Conservation (phyloP, 1,140 invertebrate genomes). For the Choristoneura fumiferana region DNA sequence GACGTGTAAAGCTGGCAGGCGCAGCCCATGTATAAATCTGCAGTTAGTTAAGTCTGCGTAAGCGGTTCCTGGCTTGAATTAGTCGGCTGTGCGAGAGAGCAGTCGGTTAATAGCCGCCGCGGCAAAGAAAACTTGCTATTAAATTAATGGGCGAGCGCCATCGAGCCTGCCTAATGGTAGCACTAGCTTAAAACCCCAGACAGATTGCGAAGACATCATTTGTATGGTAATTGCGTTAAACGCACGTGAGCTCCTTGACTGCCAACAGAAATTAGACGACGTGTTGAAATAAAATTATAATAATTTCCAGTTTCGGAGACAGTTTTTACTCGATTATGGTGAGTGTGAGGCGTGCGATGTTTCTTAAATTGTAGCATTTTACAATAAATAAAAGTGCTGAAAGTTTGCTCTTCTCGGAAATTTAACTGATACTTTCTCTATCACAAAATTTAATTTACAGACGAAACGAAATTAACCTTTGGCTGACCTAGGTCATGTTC, state of each 20-base stretch:
- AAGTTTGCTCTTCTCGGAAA: no score
- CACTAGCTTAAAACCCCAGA: slow-evolving; percentile 32
- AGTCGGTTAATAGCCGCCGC: slow-evolving; percentile 34
- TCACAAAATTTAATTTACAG: no score
- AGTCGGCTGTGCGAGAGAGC: slow-evolving; percentile 27
- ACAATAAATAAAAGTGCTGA: no score
- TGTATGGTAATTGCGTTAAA: slow-evolving; percentile 52
- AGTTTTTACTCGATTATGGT: not conserved
- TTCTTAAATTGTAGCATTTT: not conserved
- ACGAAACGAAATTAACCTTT: no score
- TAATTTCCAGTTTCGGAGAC: slow-evolving; percentile 6
- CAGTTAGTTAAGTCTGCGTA: slow-evolving; percentile 33
- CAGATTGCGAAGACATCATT: slow-evolving; percentile 48
- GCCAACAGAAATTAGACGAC: slow-evolving; percentile 32
- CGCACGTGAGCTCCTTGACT: slow-evolving; percentile 34
- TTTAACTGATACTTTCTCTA: no score
- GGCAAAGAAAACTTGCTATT: slow-evolving; percentile 47
- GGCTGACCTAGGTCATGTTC: no score
- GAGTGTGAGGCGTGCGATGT: no score
- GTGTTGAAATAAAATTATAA: slow-evolving; percentile 28
- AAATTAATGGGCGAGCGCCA: slow-evolving; percentile 41
- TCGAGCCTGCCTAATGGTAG: slow-evolving; percentile 31
- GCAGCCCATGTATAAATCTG: slow-evolving; percentile 28
- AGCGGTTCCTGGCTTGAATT: slow-evolving; percentile 32
- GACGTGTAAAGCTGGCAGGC: no score